Percentiles rank a stretch among this genome's conserved stretches.
These are phyloP conservation scores for Corydoras sp. DNA, from an alignment of 2,113 vertebrate genomes.

Conservation along the genomic window DNA sequence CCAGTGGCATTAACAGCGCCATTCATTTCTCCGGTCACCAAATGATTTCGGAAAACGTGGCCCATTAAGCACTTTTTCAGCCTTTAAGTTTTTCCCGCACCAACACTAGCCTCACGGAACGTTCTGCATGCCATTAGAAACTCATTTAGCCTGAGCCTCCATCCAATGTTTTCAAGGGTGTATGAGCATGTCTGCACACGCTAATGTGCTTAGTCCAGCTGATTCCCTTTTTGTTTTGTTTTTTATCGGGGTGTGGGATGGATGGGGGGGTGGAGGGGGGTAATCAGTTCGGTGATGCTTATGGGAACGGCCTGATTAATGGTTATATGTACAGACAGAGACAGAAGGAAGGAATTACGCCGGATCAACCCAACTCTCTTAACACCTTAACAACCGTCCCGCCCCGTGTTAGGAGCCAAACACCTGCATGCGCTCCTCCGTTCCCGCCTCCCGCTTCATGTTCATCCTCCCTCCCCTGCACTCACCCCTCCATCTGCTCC, in stretches of 20 bases:
- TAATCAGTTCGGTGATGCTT: slow-evolving; percentile 42
- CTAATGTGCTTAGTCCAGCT: slow-evolving; percentile 42
- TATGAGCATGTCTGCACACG: not conserved
- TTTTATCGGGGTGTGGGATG: not conserved
- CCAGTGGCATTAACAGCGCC: slow-evolving; percentile 10
- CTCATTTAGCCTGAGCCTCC: slow-evolving; percentile 36
- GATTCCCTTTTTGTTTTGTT: slow-evolving; percentile 31
- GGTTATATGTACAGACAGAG: slow-evolving; percentile 28
- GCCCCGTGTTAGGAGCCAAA: slow-evolving; percentile 27
- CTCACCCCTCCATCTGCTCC: slow-evolving; percentile 9
- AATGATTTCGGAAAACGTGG: slow-evolving; percentile 37
- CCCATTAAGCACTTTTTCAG: slow-evolving; percentile 49
- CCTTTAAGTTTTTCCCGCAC: slow-evolving; percentile 1
- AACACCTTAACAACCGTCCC: slow-evolving; percentile 30
- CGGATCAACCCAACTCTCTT: slow-evolving; percentile 9
- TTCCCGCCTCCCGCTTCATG: slow-evolving; percentile 2
- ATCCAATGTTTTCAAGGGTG: slow-evolving; percentile 17
- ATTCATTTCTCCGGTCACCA: slow-evolving; percentile 41
- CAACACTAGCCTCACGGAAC: slow-evolving; percentile 4
- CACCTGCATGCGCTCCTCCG: slow-evolving; percentile 35
- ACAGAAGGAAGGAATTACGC: slow-evolving; percentile 38
- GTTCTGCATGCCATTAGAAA: slow-evolving; percentile 38
- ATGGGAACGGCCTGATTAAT: slow-evolving; percentile 44
- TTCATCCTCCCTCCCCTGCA: not conserved
- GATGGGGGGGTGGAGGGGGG: not conserved